Conservation (phyloP, 2,888 invertebrate genomes). For the Meta bourneti region DNA sequence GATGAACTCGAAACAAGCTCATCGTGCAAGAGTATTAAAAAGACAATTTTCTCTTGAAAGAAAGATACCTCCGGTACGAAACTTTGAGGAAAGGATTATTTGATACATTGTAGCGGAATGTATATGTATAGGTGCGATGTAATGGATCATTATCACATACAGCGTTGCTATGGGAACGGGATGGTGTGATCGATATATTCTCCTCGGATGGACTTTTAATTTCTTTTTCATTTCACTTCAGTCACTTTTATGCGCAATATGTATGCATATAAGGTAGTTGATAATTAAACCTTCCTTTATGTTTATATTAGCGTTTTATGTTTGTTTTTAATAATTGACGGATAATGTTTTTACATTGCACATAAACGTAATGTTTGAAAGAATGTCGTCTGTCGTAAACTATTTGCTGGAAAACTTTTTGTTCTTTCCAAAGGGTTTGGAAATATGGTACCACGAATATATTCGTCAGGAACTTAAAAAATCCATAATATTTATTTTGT, state of each 20-base stretch:
- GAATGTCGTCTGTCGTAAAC: too few species aligned
- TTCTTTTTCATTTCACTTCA: constrained; percentile 15
- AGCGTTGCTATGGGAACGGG: constrained; percentile 53
- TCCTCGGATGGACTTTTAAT: constrained; percentile 14
- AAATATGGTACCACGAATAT: too few species aligned
- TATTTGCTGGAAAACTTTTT: too few species aligned
- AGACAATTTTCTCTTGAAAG: constrained; percentile 1
- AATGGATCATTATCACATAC: constrained; percentile 71
- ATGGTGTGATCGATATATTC: constrained; percentile 31
- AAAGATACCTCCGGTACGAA: constrained; percentile 2
- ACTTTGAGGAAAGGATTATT: constrained; percentile 32
- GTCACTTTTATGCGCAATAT: neutral
- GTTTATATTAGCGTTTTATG: too few species aligned
- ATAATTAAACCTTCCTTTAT: too few species aligned
- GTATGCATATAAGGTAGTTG: neutral
- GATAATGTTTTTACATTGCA: too few species aligned
- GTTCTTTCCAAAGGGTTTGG: too few species aligned
- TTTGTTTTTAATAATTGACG: too few species aligned
- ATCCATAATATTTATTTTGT: too few species aligned
- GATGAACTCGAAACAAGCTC: constrained; percentile 28
- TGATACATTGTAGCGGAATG: constrained; percentile 42
- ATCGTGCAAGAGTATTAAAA: neutral
- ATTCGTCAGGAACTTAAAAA: too few species aligned
- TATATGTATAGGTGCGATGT: constrained; percentile 61
- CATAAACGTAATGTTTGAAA: too few species aligned